Evolutionary conservation across 2,888 invertebrate genomes (phyloP).

Genomic region (Odontocolon sp.): DNA sequence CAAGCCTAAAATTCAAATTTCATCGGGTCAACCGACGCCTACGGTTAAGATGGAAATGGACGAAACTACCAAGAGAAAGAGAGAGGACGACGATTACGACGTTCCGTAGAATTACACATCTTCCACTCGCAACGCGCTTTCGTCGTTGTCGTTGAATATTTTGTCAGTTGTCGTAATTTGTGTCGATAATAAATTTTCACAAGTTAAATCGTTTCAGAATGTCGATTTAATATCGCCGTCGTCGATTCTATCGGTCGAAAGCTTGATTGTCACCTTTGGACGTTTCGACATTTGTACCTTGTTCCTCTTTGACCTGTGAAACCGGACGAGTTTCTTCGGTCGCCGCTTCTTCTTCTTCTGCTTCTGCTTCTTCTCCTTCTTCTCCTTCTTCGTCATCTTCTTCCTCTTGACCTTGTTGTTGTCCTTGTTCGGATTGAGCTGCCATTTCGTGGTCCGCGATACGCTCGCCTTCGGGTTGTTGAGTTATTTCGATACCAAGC

Average conservation of each 20-base stretch:
- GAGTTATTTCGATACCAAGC: constrained; percentile 44
- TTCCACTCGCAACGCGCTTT: constrained; percentile 45
- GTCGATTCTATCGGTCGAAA: not conserved
- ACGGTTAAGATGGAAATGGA: constrained; percentile 75
- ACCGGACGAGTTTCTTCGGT: constrained; percentile 9
- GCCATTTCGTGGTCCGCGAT: constrained; percentile 40
- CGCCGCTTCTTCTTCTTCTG: constrained; percentile 29
- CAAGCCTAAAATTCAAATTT: constrained; percentile 77
- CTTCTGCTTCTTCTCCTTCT: constrained; percentile 39
- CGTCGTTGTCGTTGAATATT: constrained; percentile 45
- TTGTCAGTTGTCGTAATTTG: constrained; percentile 47
- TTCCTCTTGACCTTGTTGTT: constrained; percentile 42
- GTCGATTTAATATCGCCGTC: not conserved
- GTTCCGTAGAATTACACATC: constrained; percentile 68
- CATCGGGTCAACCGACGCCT: constrained; percentile 70
- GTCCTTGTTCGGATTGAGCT: constrained; percentile 19
- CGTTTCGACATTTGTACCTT: constrained; percentile 14
- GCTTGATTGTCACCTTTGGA: constrained; percentile 33
- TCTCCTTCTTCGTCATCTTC: too few species aligned
- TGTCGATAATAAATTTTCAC: constrained; percentile 35
- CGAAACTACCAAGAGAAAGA: constrained; percentile 74
- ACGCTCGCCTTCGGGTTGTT: constrained; percentile 40
- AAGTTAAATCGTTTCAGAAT: constrained; percentile 3
- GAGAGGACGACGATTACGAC: constrained; percentile 78
- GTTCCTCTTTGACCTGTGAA: constrained; percentile 29